Conservation (phyloP, 2,113 vertebrate genomes). For the Perca flavescens region DNA sequence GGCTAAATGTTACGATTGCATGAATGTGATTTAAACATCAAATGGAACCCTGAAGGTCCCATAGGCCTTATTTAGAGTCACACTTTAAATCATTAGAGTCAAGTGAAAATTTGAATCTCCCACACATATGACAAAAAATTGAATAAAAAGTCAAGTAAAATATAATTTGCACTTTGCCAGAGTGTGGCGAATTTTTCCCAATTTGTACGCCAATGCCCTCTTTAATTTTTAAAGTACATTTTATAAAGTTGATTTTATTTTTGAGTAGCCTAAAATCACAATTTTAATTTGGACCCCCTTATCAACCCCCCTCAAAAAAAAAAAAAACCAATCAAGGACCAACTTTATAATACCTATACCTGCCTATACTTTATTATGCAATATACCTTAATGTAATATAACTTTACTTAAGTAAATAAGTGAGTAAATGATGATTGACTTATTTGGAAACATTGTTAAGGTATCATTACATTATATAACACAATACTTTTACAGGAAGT, state of each 20-base stretch:
- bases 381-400: background rate
- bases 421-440: background rate
- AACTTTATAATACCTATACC: background rate
- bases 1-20: conserved; percentile 53
- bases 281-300: background rate
- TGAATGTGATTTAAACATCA: conserved; percentile 79
- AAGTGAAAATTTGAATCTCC: conserved; percentile 45
- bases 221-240: background rate
- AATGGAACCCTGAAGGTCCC: conserved; percentile 63
- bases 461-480: too few species aligned
- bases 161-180: background rate
- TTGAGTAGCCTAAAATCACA: background rate
- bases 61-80: conserved; percentile 48
- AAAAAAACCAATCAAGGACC: too few species aligned
- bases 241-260: conserved; percentile 4
- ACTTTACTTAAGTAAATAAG: background rate
- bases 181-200: background rate
- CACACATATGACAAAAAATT: conserved; percentile 18
- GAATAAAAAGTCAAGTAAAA: conserved; percentile 8
- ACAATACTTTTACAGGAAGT: too few species aligned
- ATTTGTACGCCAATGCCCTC: background rate
- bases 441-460: background rate
- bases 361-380: background rate
- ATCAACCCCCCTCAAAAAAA: background rate
- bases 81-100: conserved; percentile 51